These are phyloP conservation scores for Pocillopora meandrina DNA, from an alignment of 92 coral and sea anemone species.

Conservation along the genomic window DNA sequence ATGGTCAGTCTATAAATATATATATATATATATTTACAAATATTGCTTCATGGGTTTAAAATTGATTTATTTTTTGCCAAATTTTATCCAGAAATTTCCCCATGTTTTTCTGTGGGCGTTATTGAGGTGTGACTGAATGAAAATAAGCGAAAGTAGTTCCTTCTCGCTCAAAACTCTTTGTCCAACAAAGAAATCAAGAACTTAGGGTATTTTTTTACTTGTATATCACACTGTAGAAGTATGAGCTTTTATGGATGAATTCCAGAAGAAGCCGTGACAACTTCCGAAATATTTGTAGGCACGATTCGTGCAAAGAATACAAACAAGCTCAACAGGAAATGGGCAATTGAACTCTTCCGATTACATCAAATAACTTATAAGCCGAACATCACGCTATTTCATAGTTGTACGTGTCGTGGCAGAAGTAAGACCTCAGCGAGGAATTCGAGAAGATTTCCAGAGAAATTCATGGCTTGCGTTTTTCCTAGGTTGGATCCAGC, in stretches of 20 bases:
- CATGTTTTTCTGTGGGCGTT: constrained; percentile 25
- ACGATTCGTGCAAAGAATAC: constrained; percentile 40
- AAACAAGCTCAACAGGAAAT: constrained; percentile 41
- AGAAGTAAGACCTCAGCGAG: constrained; percentile 6
- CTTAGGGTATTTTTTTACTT: neutral
- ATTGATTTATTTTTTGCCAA: neutral
- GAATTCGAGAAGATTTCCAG: neutral
- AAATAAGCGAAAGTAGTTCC: neutral
- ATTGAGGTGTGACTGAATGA: neutral
- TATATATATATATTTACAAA: neutral
- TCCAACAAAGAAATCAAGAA: neutral
- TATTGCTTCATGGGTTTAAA: neutral
- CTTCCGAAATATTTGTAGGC: constrained; percentile 38
- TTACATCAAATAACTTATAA: constrained; percentile 20
- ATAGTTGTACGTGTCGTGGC: constrained; percentile 10
- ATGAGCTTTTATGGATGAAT: constrained; percentile 1
- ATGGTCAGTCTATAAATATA: neutral
- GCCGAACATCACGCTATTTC: constrained; percentile 27
- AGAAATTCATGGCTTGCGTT: constrained; percentile 28
- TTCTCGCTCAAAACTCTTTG: neutral
- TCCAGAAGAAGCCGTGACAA: constrained; percentile 22
- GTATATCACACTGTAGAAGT: neutral
- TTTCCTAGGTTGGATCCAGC: constrained; percentile 82
- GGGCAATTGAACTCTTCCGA: constrained; percentile 45
- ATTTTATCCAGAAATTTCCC: constrained; percentile 13